phyloP scores from a whole-genome alignment of 2,113 vertebrate species.

The Oryctolagus cuniculus region mOryCun1.1 NC_091449.1:40288501-40289000 shows the following conservation, averaged over 20 bases:
- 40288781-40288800: background rate
- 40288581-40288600: background rate
- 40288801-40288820: background rate
- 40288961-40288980: too few relatives aligned
- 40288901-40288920: too few relatives aligned
- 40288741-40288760: fast-evolving
- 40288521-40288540: background rate
- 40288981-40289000: too few relatives aligned
- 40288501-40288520: background rate
- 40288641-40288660: background rate
- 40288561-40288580: background rate
- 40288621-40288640: background rate
- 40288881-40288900: background rate
- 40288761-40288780: too few relatives aligned
- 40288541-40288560: background rate
- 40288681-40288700: background rate
- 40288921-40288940: too few relatives aligned
- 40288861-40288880: background rate
- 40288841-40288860: background rate
- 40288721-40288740: background rate
- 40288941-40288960: too few relatives aligned
- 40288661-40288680: background rate
- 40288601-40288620: background rate
- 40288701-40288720: background rate
- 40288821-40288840: background rate